Conservation (phyloP, 2,113 vertebrate species). For the Caracal caracal region DNA sequence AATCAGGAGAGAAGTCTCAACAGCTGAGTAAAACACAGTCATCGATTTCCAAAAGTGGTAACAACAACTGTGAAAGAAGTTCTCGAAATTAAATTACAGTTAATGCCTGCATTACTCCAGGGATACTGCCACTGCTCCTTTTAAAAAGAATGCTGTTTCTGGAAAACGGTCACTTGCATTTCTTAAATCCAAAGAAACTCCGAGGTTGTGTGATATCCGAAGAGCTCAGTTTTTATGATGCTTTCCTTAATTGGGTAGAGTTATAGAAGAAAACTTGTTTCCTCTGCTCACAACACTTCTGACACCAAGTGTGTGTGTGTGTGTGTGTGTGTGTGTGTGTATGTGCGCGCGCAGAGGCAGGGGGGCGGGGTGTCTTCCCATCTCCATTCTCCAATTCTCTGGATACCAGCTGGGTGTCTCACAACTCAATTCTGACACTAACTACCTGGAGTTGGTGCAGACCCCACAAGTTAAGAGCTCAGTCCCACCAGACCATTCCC, state of each 20-base stretch:
- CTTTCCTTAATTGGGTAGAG: not conserved
- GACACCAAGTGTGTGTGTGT: not conserved
- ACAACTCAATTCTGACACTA: not conserved
- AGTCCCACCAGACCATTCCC: not conserved
- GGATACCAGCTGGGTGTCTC: not conserved
- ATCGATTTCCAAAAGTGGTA: slow-evolving; percentile 61
- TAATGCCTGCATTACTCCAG: not conserved
- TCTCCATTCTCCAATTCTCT: not conserved
- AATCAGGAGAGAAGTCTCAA: slow-evolving; percentile 50
- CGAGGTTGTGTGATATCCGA: not conserved
- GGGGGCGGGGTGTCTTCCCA: not conserved
- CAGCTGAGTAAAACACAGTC: slow-evolving; percentile 48
- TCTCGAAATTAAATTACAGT: slow-evolving; percentile 44
- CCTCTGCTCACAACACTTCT: not conserved
- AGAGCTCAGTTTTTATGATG: not conserved
- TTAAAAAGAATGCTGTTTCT: not conserved
- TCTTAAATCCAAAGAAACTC: not conserved
- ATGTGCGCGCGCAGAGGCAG: rapidly evolving
- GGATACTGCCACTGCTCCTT: not conserved
- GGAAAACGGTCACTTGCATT: not conserved
- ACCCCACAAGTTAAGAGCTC: not conserved
- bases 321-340: too few relatives aligned
- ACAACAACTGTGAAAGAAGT: slow-evolving; percentile 71
- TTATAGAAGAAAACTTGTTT: not conserved
- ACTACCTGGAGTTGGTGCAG: not conserved